Conservation (phyloP, 2,113 vertebrate genomes). For the Panthera tigris region DNA sequence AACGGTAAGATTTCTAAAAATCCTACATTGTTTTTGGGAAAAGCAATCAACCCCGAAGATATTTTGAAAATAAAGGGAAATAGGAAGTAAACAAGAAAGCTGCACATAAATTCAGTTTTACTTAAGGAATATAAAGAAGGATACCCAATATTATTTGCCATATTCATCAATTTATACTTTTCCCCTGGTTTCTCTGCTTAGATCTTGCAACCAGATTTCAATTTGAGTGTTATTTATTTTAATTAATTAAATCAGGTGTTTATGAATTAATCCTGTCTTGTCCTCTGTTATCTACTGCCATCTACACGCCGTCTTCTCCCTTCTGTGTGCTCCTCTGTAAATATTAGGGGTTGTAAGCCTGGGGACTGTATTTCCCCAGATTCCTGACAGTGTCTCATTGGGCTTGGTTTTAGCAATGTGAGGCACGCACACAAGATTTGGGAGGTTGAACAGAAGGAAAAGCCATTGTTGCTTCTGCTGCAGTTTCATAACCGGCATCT, state of each 20-base stretch:
- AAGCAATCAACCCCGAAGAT: not conserved
- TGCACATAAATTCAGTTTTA: not conserved
- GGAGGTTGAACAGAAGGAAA: not conserved
- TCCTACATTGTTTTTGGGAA: not conserved
- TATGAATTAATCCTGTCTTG: not conserved
- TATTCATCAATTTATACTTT: not conserved
- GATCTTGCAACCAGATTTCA: not conserved
- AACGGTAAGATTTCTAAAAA: not conserved
- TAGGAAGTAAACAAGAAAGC: too few relatives aligned
- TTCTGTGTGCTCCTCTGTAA: not conserved
- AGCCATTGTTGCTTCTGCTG: not conserved
- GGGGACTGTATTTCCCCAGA: not conserved
- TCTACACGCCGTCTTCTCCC: not conserved
- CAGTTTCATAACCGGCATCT: not conserved
- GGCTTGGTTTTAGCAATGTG: not conserved
- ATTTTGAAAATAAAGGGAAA: not conserved
- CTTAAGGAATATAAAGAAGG: not conserved
- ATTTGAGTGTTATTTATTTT: not conserved
- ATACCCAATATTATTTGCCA: not conserved
- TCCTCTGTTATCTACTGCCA: not conserved
- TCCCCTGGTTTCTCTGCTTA: not conserved
- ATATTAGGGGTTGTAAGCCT: not conserved
- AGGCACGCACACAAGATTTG: not conserved
- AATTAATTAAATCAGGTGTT: not conserved
- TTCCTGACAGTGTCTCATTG: rapidly evolving